Percentiles rank a stretch among this genome's conserved stretches.
phyloP scores from a whole-genome alignment of 92 coral and sea anemone genomes.

The Porites divaricata region DNA sequence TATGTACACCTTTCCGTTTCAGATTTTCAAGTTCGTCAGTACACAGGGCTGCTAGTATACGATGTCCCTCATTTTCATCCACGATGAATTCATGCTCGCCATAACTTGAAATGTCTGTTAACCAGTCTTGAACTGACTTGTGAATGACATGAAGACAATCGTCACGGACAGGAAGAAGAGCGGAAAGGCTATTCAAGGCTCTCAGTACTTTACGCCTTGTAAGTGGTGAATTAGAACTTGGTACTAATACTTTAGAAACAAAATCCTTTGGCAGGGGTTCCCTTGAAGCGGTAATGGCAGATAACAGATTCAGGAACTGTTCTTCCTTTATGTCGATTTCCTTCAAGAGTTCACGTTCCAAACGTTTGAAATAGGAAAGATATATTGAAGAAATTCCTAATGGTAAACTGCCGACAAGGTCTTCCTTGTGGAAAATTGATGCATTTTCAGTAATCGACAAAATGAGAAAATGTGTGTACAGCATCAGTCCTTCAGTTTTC shows the following conservation, averaged over 20 bases:
- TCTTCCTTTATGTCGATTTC: conserved; percentile 12
- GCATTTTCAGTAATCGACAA: not conserved
- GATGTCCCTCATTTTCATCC: conserved; percentile 53
- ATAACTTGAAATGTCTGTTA: conserved; percentile 10
- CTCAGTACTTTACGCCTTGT: conserved; percentile 9
- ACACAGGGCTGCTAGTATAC: conserved; percentile 48
- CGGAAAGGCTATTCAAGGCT: conserved; percentile 42
- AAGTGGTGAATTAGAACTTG: not conserved
- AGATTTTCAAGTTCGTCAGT: conserved; percentile 18
- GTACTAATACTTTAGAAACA: conserved; percentile 9
- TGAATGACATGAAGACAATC: conserved; percentile 59
- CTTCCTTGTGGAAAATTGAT: not conserved
- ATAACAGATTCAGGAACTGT: not conserved
- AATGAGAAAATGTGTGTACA: conserved; percentile 19
- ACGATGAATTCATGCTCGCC: conserved; percentile 38
- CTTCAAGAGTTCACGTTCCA: conserved; percentile 12
- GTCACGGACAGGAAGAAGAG: conserved; percentile 46
- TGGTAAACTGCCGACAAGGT: conserved; percentile 14
- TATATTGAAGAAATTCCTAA: conserved; percentile 24
- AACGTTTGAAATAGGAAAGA: conserved; percentile 11
- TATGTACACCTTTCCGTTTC: conserved; percentile 9
- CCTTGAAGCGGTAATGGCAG: conserved; percentile 18
- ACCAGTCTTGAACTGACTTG: conserved; percentile 73
- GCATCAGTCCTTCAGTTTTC: conserved; percentile 53
- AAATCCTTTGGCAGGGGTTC: conserved; percentile 34